These are phyloP conservation scores for Heterotilapia buettikoferi DNA, from an alignment of 2,113 vertebrate genomes.

Conservation along the genomic window DNA sequence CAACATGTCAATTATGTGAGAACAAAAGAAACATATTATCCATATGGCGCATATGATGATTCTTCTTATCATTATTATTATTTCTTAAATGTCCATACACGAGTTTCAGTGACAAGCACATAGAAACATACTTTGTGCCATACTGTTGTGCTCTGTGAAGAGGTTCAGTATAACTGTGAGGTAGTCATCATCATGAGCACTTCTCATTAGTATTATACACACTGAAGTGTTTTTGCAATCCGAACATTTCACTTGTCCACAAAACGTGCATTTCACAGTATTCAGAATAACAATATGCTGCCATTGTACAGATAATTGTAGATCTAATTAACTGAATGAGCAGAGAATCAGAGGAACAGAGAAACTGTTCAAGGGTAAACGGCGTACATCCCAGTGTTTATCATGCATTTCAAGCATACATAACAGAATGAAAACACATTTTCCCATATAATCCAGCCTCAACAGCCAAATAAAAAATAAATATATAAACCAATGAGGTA, in stretches of 20 bases:
- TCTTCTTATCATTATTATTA: fast-evolving
- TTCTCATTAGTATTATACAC: background rate
- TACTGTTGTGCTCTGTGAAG: background rate
- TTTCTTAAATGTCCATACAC: background rate
- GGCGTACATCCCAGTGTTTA: background rate
- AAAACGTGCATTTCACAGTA: background rate
- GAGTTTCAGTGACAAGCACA: background rate
- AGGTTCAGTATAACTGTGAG: background rate
- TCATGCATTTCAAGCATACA: background rate
- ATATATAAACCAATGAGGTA: slow-evolving; percentile 8
- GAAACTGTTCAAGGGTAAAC: background rate
- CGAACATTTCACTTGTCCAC: background rate
- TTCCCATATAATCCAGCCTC: slow-evolving; percentile 12
- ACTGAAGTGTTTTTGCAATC: background rate
- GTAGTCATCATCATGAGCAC: background rate
- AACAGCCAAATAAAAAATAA: background rate
- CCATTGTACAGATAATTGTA: background rate
- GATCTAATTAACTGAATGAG: background rate
- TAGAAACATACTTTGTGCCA: background rate
- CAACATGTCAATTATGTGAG: background rate
- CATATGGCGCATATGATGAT: background rate
- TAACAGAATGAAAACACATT: slow-evolving; percentile 13
- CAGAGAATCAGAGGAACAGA: background rate
- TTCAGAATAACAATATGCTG: background rate
- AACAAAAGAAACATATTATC: background rate